These are phyloP conservation scores for Numenius phaeopus DNA, from an alignment of 2,797 vertebrate species.

Conservation along the genomic window DNA sequence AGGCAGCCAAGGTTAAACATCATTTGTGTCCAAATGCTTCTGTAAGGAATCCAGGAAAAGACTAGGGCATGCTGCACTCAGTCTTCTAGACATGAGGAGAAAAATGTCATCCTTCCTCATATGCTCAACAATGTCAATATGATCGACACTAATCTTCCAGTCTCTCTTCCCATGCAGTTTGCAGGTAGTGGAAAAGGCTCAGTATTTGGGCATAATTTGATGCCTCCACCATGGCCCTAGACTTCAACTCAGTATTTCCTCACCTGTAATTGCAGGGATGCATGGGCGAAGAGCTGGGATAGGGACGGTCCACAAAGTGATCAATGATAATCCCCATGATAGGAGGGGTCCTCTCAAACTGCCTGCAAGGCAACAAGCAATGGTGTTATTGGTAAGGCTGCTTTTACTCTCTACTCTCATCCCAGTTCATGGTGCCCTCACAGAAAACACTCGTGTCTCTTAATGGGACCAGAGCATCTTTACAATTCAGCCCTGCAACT, in stretches of 20 bases:
- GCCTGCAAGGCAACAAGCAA: constrained; percentile 88
- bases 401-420: constrained; percentile 35
- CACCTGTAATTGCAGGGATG: constrained; percentile 94
- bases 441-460: background rate
- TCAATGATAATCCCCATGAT: constrained; percentile 99
- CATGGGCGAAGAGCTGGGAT: constrained; percentile 87
- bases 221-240: constrained; percentile 38
- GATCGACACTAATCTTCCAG: background rate
- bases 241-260: constrained; percentile 65
- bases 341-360: constrained; percentile 94
- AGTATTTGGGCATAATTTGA: background rate
- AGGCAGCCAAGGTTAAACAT: background rate
- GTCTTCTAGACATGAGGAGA: background rate
- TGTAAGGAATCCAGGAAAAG: background rate
- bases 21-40: background rate
- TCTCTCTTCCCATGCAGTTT: constrained; percentile 11
- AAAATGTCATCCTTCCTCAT: background rate
- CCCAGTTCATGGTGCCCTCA: background rate
- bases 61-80: background rate
- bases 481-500: constrained; percentile 30
- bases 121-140: background rate
- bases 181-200: constrained; percentile 31
- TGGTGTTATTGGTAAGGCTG: constrained; percentile 48
- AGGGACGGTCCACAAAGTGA: constrained; percentile 97
- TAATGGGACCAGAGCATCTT: constrained; percentile 25